A percentile compares a stretch with the other conserved stretches of the same genome.
Conservation (phyloP, 2,113 vertebrate genomes). For the Thryonomys swinderianus region DNA sequence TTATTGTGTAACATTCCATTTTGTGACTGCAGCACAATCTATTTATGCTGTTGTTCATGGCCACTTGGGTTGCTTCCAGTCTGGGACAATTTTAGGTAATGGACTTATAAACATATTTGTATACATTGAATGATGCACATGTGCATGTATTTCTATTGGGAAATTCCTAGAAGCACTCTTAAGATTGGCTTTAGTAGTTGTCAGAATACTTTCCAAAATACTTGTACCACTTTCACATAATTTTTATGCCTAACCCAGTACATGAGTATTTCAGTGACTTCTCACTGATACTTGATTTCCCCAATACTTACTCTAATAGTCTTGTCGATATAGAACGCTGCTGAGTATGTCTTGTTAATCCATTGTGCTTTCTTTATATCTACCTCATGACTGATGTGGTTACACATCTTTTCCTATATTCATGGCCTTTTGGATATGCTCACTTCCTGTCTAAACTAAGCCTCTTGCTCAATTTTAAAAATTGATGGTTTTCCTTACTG, state of each 20-base stretch:
- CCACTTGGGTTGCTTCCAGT: conserved; percentile 10
- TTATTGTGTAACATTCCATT: background rate
- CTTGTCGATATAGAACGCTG: background rate
- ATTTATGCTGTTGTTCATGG: background rate
- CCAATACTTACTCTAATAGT: background rate
- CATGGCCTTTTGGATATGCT: background rate
- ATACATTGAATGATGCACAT: background rate
- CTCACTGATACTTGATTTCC: background rate
- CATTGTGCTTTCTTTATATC: background rate
- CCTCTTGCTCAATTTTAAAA: background rate
- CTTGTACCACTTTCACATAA: conserved; percentile 9
- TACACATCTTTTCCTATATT: background rate
- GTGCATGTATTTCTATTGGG: background rate
- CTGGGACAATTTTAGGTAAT: background rate
- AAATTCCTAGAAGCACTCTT: background rate
- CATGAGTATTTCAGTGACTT: background rate
- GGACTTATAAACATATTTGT: conserved; percentile 11
- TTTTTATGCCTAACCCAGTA: background rate
- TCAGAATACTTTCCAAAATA: conserved; percentile 47
- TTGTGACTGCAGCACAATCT: background rate
- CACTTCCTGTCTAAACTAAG: background rate
- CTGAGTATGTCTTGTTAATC: background rate
- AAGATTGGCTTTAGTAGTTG: background rate
- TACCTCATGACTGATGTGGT: background rate
- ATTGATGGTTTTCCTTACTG: background rate